Percentiles rank a stretch among this genome's conserved stretches.
Evolutionary conservation across 2,113 vertebrate species (phyloP).

Genomic region (Jacana jacana): DNA sequence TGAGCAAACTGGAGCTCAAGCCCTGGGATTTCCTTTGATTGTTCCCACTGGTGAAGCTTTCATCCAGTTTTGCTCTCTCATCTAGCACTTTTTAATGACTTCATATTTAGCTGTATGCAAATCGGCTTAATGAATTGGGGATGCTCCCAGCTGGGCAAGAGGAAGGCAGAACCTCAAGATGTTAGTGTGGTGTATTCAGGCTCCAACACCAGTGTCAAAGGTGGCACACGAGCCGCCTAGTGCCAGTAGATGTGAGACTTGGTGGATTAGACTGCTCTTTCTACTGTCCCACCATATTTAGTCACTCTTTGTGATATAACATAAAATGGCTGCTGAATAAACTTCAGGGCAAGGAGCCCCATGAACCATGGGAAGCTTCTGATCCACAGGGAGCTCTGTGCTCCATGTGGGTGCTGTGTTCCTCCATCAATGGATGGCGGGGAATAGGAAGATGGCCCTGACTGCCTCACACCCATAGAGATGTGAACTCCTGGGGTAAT

Average conservation of each 20-base stretch:
- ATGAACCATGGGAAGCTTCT: not conserved
- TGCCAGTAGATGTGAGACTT: not conserved
- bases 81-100: not conserved
- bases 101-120: not conserved
- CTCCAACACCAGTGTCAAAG: not conserved
- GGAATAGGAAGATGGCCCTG: not conserved
- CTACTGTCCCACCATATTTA: fast-evolving
- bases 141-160: not conserved
- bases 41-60: not conserved
- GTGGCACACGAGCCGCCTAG: not conserved
- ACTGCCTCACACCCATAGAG: not conserved
- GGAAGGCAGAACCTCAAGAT: not conserved
- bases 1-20: not conserved
- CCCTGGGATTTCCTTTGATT: constrained; percentile 56
- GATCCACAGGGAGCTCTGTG: not conserved
- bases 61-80: not conserved
- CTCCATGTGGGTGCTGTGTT: fast-evolving
- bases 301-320: not conserved
- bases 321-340: not conserved
- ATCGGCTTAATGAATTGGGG: not conserved
- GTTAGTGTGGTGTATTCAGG: fast-evolving
- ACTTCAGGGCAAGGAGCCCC: not conserved
- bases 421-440: not conserved
- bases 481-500: not conserved
- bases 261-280: not conserved